Evolutionary conservation across 2,113 vertebrate genomes (phyloP).

Genomic region (Neolamprologus devosi): DNA sequence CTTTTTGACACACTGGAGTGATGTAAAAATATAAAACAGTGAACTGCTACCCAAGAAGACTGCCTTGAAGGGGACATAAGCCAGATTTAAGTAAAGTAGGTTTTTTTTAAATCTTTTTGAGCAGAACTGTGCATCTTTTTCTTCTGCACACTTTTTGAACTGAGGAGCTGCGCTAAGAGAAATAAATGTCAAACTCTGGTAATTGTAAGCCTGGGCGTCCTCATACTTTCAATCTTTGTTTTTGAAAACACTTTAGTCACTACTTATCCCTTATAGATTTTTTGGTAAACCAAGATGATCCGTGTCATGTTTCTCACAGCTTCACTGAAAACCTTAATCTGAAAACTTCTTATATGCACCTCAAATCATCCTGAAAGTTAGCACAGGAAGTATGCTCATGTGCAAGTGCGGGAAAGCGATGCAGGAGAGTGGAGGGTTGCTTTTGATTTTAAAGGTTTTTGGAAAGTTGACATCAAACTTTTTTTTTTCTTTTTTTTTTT

Average conservation of each 20-base stretch:
- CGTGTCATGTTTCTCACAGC: background rate
- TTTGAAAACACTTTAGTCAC: background rate
- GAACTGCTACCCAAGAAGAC: background rate
- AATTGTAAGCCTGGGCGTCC: background rate
- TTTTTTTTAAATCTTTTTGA: rapidly evolving
- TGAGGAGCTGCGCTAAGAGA: background rate
- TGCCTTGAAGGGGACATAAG: background rate
- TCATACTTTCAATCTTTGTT: background rate
- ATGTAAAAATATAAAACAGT: background rate
- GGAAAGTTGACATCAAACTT: background rate
- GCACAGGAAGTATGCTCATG: background rate
- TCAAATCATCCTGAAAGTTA: background rate
- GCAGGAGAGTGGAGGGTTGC: background rate
- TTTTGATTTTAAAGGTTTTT: background rate
- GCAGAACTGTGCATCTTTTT: background rate
- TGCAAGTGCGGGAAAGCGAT: background rate
- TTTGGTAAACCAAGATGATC: background rate
- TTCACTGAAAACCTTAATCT: background rate
- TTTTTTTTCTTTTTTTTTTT: too few relatives aligned
- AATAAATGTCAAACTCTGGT: background rate
- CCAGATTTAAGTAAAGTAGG: background rate
- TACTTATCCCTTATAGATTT: background rate
- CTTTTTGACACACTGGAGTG: background rate
- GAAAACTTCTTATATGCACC: background rate
- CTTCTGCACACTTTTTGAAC: background rate